Evolutionary conservation across 2,113 vertebrate genomes (phyloP), one percentile per base, ranked within the genome.

Genomic region (Zosterops lateralis): DNA sequence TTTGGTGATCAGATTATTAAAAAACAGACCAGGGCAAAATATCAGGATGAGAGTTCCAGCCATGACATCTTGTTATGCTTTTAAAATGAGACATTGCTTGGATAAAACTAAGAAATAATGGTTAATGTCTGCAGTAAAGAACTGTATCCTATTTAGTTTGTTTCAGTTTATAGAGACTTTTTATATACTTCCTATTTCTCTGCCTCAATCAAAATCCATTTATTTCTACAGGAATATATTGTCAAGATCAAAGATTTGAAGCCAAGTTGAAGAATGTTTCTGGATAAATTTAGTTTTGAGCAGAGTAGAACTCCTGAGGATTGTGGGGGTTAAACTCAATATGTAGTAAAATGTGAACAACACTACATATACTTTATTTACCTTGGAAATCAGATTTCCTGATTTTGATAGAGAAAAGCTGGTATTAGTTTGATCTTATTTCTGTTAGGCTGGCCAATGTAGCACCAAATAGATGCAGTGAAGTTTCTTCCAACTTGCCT

Each of bases 401-500:
- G 45, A 57, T 72, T 78, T 79, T 57, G 25, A 54, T 8, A 71
- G 26, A 71, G 10, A 60, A 80, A 77, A 84, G 0, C 5, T 80
- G 42, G 34, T 22, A 7, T 56, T 72, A 57, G n/a, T 53, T 65
- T 61, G 4, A 38, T 42, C 13, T 56, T 74, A 38, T 70, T 86
- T 84, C 34, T 77, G 2, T 71, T 84, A 54, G 45, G 11, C 10
- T 6, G 1, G 6, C 22, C 47, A 66, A 6, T 12, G 6, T 15
- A 54, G 50, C 32, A 50, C 6, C 45, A 53, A 51, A 51, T 0
- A 44, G 17, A 3, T 0, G 0, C 34, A 71, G 17, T 28, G 40
- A 11, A 22, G 7, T 80, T 72, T 36, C 11, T 64, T 56, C 45
- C 26, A 47, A 2, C 10, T 15, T 47, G 26, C 10, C 50, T 60